Percentiles rank a stretch among this genome's conserved stretches.
These are phyloP conservation scores for Aporophyla nigra DNA, from an alignment of 2,888 invertebrate genomes.

Conservation along the genomic window DNA sequence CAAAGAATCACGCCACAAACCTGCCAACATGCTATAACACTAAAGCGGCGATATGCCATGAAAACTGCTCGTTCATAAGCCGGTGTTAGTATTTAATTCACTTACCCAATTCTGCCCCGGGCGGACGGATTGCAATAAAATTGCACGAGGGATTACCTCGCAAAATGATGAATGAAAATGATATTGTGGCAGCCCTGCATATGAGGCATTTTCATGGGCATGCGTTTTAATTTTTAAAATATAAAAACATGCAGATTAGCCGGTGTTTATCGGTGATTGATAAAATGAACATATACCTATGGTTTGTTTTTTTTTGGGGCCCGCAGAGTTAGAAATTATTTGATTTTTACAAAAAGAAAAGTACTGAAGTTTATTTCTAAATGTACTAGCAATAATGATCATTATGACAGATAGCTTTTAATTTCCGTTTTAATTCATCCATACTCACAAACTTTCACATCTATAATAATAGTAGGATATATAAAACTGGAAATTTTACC, in stretches of 20 bases:
- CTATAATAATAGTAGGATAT: too few relatives aligned
- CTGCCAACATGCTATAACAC: neutral
- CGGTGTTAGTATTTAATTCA: constrained; percentile 69
- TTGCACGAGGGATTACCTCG: constrained; percentile 58
- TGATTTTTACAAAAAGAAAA: too few relatives aligned
- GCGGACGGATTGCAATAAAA: constrained; percentile 64
- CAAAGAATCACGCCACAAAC: constrained; percentile 6
- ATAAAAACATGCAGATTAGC: too few relatives aligned
- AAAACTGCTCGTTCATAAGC: constrained; percentile 48
- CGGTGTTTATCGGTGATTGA: neutral
- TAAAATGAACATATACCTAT: neutral
- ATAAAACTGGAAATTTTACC: too few relatives aligned
- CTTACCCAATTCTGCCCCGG: constrained; percentile 59
- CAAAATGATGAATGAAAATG: constrained; percentile 58
- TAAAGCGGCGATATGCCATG: constrained; percentile 25
- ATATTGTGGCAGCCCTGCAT: constrained; percentile 55
- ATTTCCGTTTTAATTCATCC: too few relatives aligned
- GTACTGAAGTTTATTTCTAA: too few relatives aligned
- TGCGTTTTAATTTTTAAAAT: neutral
- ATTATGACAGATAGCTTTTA: too few relatives aligned
- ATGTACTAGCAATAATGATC: too few relatives aligned
- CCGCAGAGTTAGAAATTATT: too few relatives aligned
- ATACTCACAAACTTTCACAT: too few relatives aligned
- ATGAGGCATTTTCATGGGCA: constrained; percentile 7
- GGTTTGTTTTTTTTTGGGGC: too few relatives aligned